Evolutionary conservation across 2,113 vertebrate species (phyloP).

Genomic region (Nyctibius bracteatus): DNA sequence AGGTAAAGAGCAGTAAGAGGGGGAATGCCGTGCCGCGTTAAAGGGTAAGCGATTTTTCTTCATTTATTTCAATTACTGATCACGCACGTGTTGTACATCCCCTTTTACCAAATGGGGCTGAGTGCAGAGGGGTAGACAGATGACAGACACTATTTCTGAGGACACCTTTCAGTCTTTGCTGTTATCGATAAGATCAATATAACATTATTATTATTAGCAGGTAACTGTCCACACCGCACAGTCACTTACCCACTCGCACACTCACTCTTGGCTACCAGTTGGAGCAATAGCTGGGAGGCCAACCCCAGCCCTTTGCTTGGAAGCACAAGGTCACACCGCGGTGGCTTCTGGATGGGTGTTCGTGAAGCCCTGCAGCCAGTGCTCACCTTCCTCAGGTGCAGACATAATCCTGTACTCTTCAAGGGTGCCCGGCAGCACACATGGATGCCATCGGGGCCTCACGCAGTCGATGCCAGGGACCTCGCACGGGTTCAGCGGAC

Average conservation of each 20-base stretch:
- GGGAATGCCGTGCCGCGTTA: background rate
- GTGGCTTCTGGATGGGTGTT: no score
- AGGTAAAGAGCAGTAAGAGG: background rate
- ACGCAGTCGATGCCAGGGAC: no score
- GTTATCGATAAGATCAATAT: background rate
- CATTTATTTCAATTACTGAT: background rate
- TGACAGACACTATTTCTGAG: background rate
- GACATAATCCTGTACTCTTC: no score
- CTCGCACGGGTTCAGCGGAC: background rate
- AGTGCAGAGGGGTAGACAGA: background rate
- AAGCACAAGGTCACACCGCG: no score
- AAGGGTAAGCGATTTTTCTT: background rate
- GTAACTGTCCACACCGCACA: background rate
- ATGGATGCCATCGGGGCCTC: no score
- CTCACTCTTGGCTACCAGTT: background rate
- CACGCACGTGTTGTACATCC: background rate
- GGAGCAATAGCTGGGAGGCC: background rate
- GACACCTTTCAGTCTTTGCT: background rate
- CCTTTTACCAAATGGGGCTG: fast-evolving
- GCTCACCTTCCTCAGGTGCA: no score
- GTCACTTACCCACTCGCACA: background rate
- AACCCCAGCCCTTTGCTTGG: background rate
- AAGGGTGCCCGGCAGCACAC: no score
- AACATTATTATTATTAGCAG: background rate
- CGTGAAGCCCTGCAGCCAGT: no score